Base-by-base conservation (phyloP, 2,113 vertebrate species). In the Ginglymostoma cirratum region DNA sequence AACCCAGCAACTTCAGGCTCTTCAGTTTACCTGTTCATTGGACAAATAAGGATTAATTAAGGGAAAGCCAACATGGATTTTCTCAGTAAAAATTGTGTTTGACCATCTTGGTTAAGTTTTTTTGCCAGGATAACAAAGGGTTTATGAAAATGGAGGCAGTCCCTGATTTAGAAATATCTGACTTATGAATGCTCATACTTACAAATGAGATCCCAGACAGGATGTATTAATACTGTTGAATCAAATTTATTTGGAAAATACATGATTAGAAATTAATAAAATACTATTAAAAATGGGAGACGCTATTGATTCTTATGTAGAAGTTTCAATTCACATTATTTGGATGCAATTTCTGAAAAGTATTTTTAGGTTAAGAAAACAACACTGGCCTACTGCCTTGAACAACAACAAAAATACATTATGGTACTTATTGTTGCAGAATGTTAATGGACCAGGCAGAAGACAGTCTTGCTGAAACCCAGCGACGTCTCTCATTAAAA, bases 381-480 rank as follows among this genome's bases (percentile, higher is more conserved):
- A 93, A n/a, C 17, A 93, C 17, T 93, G 61, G 7, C 61, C 89
- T 76, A 30, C 14, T 95, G 67, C 67, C 45, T 48, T 45, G 23
- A 52, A 94, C 42, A 70, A 24, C 42, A 38, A 67, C n/a, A 70
- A 67, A n/a, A 38, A 67, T 94, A 69, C 67, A 69, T 45, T 95
- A 24, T 95, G 38, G n/a, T 87, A 96, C 97, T 97, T 83, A 69
- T 66, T 21, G n/a, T 97, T 97, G 61, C 97, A 98, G 98, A 97
- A 96, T 98, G 96, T 96, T 98, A 96, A 98, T 98, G 97, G 97
- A 97, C 96, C 98, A 98, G 96, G 96, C 97, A 96, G 97, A 98
- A 96, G 97, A 97, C 95, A 97, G 96, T 96, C 97, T 98, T 97
- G 97, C 96, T 96, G 98, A 98, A 96, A 96, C 96, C 94, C 97